Percentiles rank a stretch among this genome's conserved stretches.
Evolutionary conservation across 2,113 vertebrate species (phyloP).

Genomic region (Lasiurus cinereus): DNA sequence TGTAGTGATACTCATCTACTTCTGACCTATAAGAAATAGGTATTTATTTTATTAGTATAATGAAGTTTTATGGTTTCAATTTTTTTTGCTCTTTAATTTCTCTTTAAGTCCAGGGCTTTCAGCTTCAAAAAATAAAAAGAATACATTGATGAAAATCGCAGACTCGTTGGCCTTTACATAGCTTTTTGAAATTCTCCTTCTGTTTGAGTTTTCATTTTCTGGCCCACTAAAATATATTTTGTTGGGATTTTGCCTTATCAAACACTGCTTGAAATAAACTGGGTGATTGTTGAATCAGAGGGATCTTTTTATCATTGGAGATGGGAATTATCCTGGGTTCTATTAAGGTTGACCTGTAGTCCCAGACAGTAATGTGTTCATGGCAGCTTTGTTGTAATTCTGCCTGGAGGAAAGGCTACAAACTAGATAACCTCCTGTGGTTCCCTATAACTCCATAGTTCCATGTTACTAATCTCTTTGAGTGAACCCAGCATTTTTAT

Average conservation of each 20-base stretch:
- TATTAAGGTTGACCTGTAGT: conserved; percentile 67
- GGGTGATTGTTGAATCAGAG: conserved; percentile 54
- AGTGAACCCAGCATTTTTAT: conserved; percentile 71
- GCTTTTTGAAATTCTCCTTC: conserved; percentile 66
- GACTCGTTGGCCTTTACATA: conserved; percentile 38
- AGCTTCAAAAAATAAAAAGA: conserved; percentile 59
- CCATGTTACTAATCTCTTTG: conserved; percentile 62
- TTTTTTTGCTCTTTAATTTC: conserved; percentile 71
- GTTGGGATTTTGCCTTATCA: conserved; percentile 53
- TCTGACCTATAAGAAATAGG: conserved; percentile 74
- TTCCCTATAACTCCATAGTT: conserved; percentile 27
- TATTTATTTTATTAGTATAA: conserved; percentile 75
- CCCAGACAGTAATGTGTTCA: conserved; percentile 19
- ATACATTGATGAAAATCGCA: not conserved
- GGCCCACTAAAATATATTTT: conserved; percentile 36
- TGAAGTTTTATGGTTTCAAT: conserved; percentile 71
- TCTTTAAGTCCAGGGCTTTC: conserved; percentile 31
- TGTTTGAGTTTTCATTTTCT: conserved; percentile 62
- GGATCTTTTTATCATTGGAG: conserved; percentile 62
- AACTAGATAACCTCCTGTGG: conserved; percentile 42
- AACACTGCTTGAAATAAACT: conserved; percentile 66
- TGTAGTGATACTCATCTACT: conserved; percentile 71
- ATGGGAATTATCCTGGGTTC: conserved; percentile 63
- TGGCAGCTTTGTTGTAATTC: conserved; percentile 55
- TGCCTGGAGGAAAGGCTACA: conserved; percentile 64